Evolutionary conservation across 2,888 invertebrate genomes (phyloP).

Genomic region (Acleris holmiana): DNA sequence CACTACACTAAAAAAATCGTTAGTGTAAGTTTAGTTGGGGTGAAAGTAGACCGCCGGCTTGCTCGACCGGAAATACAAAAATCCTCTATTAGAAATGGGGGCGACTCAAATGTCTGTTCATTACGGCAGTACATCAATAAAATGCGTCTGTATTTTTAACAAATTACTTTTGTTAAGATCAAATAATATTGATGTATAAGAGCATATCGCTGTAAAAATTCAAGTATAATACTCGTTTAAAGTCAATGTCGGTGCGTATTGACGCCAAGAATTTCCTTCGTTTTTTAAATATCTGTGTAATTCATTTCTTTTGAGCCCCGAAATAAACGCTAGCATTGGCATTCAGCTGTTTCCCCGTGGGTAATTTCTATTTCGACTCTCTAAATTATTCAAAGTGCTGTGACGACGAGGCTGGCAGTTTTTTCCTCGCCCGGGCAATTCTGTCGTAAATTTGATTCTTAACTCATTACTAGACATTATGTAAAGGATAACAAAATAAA

Average conservation of each 20-base stretch:
- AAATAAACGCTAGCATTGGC: slow-evolving; percentile 76
- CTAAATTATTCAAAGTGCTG: slow-evolving; percentile 65
- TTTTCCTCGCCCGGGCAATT: slow-evolving; percentile 52
- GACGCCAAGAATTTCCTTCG: slow-evolving; percentile 39
- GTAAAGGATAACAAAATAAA: not conserved
- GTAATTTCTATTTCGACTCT: slow-evolving; percentile 72
- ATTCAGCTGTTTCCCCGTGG: slow-evolving; percentile 72
- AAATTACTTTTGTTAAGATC: not conserved
- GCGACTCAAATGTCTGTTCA: no score
- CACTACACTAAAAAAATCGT: no score
- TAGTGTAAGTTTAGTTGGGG: no score
- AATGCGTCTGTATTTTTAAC: no score
- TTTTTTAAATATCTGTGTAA: slow-evolving; percentile 45
- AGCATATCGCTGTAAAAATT: slow-evolving; percentile 16
- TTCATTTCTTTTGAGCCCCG: slow-evolving; percentile 57
- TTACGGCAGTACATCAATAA: no score
- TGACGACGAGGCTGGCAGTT: slow-evolving; percentile 69
- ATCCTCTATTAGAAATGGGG: no score
- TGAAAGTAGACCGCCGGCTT: no score
- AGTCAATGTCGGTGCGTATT: slow-evolving; percentile 4
- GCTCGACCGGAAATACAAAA: no score
- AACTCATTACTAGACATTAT: slow-evolving; percentile 40
- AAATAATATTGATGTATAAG: not conserved
- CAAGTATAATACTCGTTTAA: slow-evolving; percentile 19
- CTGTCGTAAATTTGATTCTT: slow-evolving; percentile 52